These are phyloP conservation scores for Drosophila auraria DNA, from an alignment of 1,140 invertebrate genomes.

Conservation along the genomic window DNA sequence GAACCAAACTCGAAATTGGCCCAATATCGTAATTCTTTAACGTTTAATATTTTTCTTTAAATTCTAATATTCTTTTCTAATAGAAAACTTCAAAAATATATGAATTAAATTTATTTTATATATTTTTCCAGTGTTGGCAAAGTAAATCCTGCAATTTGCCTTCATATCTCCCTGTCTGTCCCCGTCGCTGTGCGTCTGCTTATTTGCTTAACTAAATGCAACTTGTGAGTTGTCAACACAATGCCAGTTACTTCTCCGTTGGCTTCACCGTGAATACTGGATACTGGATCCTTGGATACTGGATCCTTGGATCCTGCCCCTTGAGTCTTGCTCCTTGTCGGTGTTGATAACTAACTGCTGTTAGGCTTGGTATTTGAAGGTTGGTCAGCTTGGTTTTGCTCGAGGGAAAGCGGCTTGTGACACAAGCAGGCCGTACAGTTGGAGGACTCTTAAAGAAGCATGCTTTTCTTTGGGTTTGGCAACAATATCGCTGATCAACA, in stretches of 20 bases:
- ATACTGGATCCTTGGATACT: not conserved
- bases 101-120: too few relatives aligned
- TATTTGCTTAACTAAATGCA: constrained; percentile 83
- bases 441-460: constrained; percentile 6
- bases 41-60: too few relatives aligned
- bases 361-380: constrained; percentile 39
- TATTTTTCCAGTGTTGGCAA: constrained; percentile 4
- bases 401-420: constrained; percentile 1
- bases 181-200: constrained; percentile 35
- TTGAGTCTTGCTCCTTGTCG: constrained; percentile 20
- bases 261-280: not conserved
- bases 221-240: constrained; percentile 79
- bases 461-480: not conserved
- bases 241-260: constrained; percentile 45
- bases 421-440: not conserved
- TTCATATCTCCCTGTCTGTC: constrained; percentile 9
- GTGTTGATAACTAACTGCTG: constrained; percentile 62
- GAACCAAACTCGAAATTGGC: too few relatives aligned
- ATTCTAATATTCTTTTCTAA: too few relatives aligned
- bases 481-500: constrained; percentile 7
- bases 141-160: constrained; percentile 66
- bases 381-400: constrained; percentile 43
- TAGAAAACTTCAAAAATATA: not conserved
- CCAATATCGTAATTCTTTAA: too few relatives aligned
- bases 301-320: constrained; percentile 3